Conservation (phyloP, 2,797 vertebrate genomes). For the Alouatta caraya region DNA sequence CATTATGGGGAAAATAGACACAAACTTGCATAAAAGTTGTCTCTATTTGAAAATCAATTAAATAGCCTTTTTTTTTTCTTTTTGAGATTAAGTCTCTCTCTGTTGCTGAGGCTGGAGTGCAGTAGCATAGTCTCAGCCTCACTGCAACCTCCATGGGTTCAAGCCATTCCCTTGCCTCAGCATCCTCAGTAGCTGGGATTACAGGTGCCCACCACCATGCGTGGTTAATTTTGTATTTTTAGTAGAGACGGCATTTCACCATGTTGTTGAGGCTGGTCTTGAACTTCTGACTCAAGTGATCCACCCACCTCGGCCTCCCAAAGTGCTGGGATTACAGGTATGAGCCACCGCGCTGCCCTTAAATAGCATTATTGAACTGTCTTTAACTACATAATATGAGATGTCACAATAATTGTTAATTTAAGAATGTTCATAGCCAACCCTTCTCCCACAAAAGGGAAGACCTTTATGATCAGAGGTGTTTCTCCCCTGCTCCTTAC, state of each 20-base stretch:
- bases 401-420: not conserved
- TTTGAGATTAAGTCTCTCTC: not conserved
- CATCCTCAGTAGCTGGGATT: not conserved
- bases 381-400: not conserved
- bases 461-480: not conserved
- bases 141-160: not conserved
- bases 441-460: not conserved
- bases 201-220: not conserved
- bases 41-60: not conserved
- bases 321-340: not conserved
- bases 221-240: not conserved
- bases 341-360: not conserved
- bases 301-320: not conserved
- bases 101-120: not conserved
- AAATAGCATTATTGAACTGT: not conserved
- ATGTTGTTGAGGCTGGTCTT: not conserved
- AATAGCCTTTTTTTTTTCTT: not conserved
- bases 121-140: not conserved
- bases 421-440: not conserved
- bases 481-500: not conserved
- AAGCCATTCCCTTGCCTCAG: not conserved
- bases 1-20: not conserved
- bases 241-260: not conserved
- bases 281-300: not conserved
- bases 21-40: not conserved